These are phyloP conservation scores for Calidris pygmaea DNA, from an alignment of 2,113 vertebrate genomes.

Conservation along the genomic window DNA sequence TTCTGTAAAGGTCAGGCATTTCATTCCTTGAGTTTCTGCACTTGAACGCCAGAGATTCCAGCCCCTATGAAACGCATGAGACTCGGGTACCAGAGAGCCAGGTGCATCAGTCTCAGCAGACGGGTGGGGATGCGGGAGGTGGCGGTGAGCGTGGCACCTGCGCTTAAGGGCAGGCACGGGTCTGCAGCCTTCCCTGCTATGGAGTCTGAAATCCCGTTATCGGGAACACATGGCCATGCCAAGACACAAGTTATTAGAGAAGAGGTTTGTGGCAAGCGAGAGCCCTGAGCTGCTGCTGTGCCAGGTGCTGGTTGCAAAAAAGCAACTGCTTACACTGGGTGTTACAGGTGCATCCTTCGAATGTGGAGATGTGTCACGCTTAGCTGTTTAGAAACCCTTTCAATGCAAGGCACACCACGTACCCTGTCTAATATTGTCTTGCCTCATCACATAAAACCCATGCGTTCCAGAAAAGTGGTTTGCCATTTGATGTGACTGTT, in stretches of 20 bases:
- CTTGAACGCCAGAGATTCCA: not conserved
- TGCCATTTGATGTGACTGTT: not conserved
- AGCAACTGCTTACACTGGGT: not conserved
- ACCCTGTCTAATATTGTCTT: not conserved
- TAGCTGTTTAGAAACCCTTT: not conserved
- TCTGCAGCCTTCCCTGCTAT: not conserved
- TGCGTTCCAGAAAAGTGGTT: not conserved
- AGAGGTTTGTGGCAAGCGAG: not conserved
- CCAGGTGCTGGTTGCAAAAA: not conserved
- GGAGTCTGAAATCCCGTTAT: rapidly evolving
- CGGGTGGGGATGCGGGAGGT: not conserved
- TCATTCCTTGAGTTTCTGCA: not conserved
- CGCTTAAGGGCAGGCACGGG: not conserved
- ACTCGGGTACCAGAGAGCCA: rapidly evolving
- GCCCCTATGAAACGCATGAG: not conserved
- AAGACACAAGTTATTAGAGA: not conserved
- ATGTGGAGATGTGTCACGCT: not conserved
- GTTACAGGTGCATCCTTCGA: not conserved
- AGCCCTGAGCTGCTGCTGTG: not conserved
- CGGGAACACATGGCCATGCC: rapidly evolving
- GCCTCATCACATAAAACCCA: not conserved
- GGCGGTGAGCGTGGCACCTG: rapidly evolving
- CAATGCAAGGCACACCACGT: no score
- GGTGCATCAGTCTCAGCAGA: not conserved
- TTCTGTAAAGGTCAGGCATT: not conserved